Evolutionary conservation across 2,113 vertebrate genomes (phyloP).

Genomic region (Procavia capensis): DNA sequence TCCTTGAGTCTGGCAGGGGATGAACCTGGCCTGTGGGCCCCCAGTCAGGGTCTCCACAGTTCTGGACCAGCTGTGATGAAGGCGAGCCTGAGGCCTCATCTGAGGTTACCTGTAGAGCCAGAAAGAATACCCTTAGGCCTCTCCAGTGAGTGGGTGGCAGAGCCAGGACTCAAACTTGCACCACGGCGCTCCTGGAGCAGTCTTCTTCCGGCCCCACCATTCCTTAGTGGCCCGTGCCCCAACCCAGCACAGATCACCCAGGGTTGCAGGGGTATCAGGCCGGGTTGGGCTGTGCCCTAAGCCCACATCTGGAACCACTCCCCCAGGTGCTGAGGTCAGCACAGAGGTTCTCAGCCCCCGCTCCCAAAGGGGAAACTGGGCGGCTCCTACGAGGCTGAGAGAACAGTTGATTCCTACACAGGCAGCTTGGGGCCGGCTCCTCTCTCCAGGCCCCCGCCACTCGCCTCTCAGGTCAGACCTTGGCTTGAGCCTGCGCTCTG

Average conservation of each 20-base stretch:
- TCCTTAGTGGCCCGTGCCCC: background rate
- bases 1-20: too few species aligned
- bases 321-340: background rate
- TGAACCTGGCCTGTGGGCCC: background rate
- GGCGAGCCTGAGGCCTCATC: background rate
- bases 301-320: background rate
- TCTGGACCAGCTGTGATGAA: background rate
- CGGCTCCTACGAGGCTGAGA: fast-evolving
- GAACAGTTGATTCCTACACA: background rate
- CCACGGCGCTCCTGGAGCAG: background rate
- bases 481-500: too few species aligned
- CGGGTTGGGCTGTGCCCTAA: background rate
- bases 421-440: background rate
- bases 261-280: background rate
- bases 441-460: fast-evolving
- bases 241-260: fast-evolving
- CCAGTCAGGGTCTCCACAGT: background rate
- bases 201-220: too few species aligned
- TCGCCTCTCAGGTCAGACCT: background rate
- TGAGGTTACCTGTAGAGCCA: background rate
- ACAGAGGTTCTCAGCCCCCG: background rate
- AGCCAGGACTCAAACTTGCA: fast-evolving
- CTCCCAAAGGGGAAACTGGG: background rate
- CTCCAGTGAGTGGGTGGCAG: fast-evolving
- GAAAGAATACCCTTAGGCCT: background rate